A percentile compares a stretch with the other conserved stretches of the same genome.
These are phyloP conservation scores for Opisthograptis luteolata DNA, from an alignment of 2,888 invertebrate species.

Conservation along the genomic window DNA sequence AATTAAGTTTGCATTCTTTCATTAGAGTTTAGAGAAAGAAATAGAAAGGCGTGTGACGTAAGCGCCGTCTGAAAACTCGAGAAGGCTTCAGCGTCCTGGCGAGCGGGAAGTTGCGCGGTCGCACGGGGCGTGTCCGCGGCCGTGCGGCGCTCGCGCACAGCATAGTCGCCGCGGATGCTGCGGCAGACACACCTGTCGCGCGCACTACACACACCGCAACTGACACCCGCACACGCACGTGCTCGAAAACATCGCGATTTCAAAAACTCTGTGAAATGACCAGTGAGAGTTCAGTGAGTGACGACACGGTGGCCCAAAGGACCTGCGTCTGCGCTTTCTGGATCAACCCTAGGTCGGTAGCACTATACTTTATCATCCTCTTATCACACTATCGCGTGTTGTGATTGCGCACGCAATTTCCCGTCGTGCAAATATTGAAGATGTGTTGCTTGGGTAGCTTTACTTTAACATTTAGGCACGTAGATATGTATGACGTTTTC, in stretches of 20 bases:
- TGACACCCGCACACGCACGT: conserved; percentile 45
- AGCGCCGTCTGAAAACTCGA: conserved; percentile 52
- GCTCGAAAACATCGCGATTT: conserved; percentile 41
- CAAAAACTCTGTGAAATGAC: conserved; percentile 59
- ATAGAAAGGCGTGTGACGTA: conserved; percentile 10
- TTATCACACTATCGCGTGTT: conserved; percentile 65
- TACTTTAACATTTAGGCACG: conserved; percentile 5
- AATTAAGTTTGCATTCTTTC: not conserved
- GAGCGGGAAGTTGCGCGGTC: conserved; percentile 71
- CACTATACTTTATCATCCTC: conserved; percentile 58
- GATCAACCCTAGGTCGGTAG: conserved; percentile 75
- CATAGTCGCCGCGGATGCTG: conserved; percentile 79
- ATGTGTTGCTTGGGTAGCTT: conserved; percentile 4
- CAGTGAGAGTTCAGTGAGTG: conserved; percentile 73
- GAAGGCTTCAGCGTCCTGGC: conserved; percentile 66
- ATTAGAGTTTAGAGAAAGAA: not conserved
- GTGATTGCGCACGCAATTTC: conserved; percentile 65
- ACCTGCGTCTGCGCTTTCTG: conserved; percentile 58
- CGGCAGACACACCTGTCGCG: conserved; percentile 70
- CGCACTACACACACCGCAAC: conserved; percentile 37
- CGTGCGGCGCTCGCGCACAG: conserved; percentile 52
- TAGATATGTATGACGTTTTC: not conserved
- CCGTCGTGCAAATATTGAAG: conserved; percentile 54
- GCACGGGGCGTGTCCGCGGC: conserved; percentile 65
- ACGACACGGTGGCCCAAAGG: conserved; percentile 49